phyloP scores from a whole-genome alignment of 2,888 invertebrate species.

The Melanostoma mellinum region DNA sequence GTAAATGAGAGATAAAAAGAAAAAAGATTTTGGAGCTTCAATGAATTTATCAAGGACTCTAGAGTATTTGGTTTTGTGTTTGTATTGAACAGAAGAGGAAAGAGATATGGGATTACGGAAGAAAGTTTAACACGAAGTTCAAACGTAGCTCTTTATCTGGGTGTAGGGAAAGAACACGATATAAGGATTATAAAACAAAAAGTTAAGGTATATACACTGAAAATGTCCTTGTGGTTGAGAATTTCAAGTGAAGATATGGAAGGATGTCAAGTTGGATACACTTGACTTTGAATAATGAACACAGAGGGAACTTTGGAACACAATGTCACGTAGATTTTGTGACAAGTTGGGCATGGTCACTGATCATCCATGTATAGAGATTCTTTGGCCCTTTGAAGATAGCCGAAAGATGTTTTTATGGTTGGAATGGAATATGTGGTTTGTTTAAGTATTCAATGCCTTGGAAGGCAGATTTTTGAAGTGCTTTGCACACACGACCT shows the following conservation, averaged over 20 bases:
- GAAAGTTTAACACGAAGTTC: slow-evolving; percentile 44
- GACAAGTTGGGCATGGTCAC: too few species aligned
- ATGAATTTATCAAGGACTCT: slow-evolving; percentile 50
- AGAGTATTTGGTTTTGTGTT: slow-evolving; percentile 13
- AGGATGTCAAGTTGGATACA: not conserved
- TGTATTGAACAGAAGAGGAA: not conserved
- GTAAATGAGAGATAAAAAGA: slow-evolving; percentile 10
- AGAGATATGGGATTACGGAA: not conserved
- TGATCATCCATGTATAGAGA: too few species aligned
- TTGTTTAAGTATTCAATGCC: too few species aligned
- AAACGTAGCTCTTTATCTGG: not conserved
- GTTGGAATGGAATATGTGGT: too few species aligned
- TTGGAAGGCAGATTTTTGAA: too few species aligned
- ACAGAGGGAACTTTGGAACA: not conserved
- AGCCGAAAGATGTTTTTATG: too few species aligned
- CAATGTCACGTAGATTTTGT: not conserved
- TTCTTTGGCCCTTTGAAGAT: too few species aligned
- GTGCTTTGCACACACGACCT: too few species aligned
- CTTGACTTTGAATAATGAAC: slow-evolving; percentile 1
- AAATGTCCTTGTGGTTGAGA: not conserved
- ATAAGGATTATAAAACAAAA: slow-evolving; percentile 45
- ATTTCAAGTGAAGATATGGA: not conserved
- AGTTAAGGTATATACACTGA: slow-evolving; percentile 24
- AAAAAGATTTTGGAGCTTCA: slow-evolving; percentile 38
- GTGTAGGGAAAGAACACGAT: slow-evolving; percentile 25